Evolutionary conservation across 2,113 vertebrate genomes (phyloP).

Genomic region (Nesospiza acunhae): DNA sequence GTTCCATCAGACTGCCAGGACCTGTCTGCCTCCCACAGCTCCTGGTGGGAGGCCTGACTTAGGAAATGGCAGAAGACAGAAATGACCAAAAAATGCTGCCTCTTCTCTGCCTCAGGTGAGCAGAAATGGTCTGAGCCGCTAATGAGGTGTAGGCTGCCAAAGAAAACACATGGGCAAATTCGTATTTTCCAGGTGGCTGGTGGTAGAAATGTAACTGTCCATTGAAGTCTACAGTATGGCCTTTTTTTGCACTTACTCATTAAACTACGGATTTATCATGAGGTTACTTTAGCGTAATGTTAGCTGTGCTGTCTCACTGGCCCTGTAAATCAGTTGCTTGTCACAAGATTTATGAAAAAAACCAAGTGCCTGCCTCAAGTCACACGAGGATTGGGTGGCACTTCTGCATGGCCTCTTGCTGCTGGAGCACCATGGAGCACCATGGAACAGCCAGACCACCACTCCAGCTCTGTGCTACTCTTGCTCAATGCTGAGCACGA

Average conservation of each 20-base stretch:
- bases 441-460: neutral
- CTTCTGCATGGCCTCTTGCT: neutral
- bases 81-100: conserved; percentile 13
- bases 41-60: neutral
- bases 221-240: neutral
- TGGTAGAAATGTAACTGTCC: neutral
- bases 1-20: neutral
- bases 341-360: neutral
- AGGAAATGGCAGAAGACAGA: conserved; percentile 2
- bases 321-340: neutral
- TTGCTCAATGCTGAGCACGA: neutral
- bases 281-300: neutral
- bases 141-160: conserved; percentile 37
- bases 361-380: fast-evolving
- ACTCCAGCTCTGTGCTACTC: neutral
- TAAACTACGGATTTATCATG: neutral
- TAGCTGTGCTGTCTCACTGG: neutral
- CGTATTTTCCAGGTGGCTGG: conserved; percentile 40
- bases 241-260: neutral
- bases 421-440: neutral
- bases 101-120: conserved; percentile 67
- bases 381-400: neutral
- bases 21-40: neutral
- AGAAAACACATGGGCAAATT: conserved; percentile 26
- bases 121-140: conserved; percentile 8